Percentiles rank a stretch among this genome's conserved stretches.
Evolutionary conservation across 2,797 vertebrate genomes (phyloP).

Genomic region (Trematomus bernacchii): DNA sequence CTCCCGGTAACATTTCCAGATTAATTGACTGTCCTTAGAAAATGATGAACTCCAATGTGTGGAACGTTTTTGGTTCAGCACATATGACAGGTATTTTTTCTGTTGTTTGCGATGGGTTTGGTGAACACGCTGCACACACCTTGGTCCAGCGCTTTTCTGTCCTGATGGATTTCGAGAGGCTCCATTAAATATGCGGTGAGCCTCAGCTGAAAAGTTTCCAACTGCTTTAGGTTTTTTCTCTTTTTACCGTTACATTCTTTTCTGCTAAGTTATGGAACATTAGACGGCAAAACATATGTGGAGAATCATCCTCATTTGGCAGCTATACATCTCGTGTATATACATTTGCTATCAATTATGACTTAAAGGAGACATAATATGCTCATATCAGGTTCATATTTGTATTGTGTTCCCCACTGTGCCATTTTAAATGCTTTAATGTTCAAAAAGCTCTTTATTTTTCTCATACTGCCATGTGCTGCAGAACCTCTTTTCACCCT

Average conservation of each 20-base stretch:
- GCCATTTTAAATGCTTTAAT: too few species aligned
- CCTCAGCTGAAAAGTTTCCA: conserved; percentile 3
- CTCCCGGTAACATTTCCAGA: conserved; percentile 3
- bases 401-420: too few species aligned
- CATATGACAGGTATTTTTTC: neutral
- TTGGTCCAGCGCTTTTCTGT: conserved; percentile 21
- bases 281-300: neutral
- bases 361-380: neutral
- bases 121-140: neutral
- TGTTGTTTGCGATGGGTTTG: neutral
- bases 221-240: neutral
- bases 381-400: too few species aligned
- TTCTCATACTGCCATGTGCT: too few species aligned
- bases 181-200: neutral
- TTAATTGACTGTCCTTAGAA: conserved; percentile 6
- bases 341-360: neutral
- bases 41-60: neutral
- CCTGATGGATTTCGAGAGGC: conserved; percentile 16
- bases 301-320: neutral
- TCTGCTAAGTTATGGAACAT: neutral
- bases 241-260: neutral
- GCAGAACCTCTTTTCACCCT: too few species aligned
- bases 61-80: conserved; percentile 3
- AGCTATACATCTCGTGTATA: neutral
- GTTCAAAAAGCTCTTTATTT: too few species aligned